Percentiles rank a stretch among this genome's conserved stretches.
phyloP scores from a whole-genome alignment of 1,140 invertebrate genomes.

The Hyles euphorbiae region DNA sequence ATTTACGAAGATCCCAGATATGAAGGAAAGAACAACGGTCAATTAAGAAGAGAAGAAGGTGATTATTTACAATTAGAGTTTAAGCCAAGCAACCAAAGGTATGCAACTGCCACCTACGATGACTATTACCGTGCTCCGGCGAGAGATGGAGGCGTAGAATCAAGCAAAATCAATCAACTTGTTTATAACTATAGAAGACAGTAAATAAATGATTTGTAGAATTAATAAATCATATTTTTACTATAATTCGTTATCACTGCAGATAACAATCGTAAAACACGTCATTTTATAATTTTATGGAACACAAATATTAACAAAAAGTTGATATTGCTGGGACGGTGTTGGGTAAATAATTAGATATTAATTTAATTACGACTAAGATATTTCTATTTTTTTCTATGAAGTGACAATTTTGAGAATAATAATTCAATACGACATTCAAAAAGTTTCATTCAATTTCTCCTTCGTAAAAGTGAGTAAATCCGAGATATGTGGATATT shows the following conservation, averaged over 20 bases:
- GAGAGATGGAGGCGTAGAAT: slow-evolving; percentile 46
- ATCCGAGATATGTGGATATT: slow-evolving; percentile 35
- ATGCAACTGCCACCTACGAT: slow-evolving; percentile 66
- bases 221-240: no score
- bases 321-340: slow-evolving; percentile 19
- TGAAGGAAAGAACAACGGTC: slow-evolving; percentile 50
- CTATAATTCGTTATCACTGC: no score
- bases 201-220: slow-evolving; percentile 13
- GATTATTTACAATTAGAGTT: slow-evolving; percentile 63
- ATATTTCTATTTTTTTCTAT: background rate
- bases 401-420: background rate
- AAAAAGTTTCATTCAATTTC: slow-evolving; percentile 3
- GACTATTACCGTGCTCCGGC: slow-evolving; percentile 54
- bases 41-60: slow-evolving; percentile 59
- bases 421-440: background rate
- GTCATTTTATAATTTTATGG: slow-evolving; percentile 7
- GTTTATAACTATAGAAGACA: slow-evolving; percentile 70
- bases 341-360: slow-evolving; percentile 17
- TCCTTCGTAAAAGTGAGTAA: slow-evolving; percentile 1
- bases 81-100: slow-evolving; percentile 63
- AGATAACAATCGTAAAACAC: no score
- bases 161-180: slow-evolving; percentile 70
- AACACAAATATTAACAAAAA: slow-evolving; percentile 14
- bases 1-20: slow-evolving; percentile 78
- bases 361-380: background rate